Evolutionary conservation across 2,888 invertebrate genomes (phyloP), one percentile per base, ranked within the genome.

Genomic region (Pseudococcus jackbeardsleyi): DNA sequence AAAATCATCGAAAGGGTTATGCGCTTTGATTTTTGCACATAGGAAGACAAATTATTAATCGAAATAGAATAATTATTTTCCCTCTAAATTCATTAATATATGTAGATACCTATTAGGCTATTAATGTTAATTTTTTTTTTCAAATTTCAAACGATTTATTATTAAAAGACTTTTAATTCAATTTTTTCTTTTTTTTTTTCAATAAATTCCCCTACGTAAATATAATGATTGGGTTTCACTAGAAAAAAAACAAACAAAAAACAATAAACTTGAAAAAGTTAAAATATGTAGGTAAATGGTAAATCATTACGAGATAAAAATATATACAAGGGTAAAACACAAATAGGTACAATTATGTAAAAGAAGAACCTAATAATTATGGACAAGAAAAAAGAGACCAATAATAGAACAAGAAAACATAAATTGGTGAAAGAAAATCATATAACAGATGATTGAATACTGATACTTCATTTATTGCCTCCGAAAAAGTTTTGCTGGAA

Each of bases 21-120:
- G 79, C 79, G 79, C 79, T 79, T 79, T 79, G 46, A 79, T 79
- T 79, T 79, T 42, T 79, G 79, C 79, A 79, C 79, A 79, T 79
- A 79, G 79, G 79, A 79, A 79, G 79, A 79, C 79, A 79, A 79
- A 79, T 42, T 79, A 79, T 79, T 79, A 79, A 39, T 79, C 42
- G 19, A 79, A 79, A 42, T 79, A 79, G 17, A 79, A n/a, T 15
- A 39, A 77, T 39, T 17, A 33, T 79, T 79, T 79, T 79, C 42
- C 19, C 19, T 59, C 68, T 79, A 79, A 39, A 42, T 79, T 79
- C 42, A 42, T 79, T 79, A 79, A 79, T 46, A 68, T 17, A 64
- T 12, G 39, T 42, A 42, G 42, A 42, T 79, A 79, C 15, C 42
- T 42, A 54, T 54, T 46, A 33, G 26, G 26, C 26, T 33, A 33